Percentiles rank a stretch among this genome's conserved stretches.
Evolutionary conservation across 92 coral and sea anemone species (phyloP).

Genomic region (Actinostola sp.): DNA sequence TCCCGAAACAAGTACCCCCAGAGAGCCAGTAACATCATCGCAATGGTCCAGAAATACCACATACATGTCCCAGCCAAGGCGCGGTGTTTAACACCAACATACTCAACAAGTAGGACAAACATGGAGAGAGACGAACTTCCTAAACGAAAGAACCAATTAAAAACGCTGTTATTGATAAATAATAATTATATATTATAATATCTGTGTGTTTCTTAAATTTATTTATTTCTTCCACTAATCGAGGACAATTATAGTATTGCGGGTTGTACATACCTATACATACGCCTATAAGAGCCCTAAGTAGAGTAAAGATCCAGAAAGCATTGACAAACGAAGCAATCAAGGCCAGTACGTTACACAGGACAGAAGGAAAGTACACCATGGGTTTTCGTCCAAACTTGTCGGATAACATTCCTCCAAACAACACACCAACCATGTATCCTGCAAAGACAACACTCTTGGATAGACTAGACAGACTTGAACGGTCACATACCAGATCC

Average conservation of each 20-base stretch:
- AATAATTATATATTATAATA: too few species aligned
- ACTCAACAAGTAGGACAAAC: slow-evolving; percentile 42
- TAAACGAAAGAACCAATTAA: neutral
- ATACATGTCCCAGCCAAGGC: slow-evolving; percentile 32
- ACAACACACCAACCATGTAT: slow-evolving; percentile 42
- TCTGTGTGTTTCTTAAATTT: too few species aligned
- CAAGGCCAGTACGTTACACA: slow-evolving; percentile 30
- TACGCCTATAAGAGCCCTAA: slow-evolving; percentile 24
- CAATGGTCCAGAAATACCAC: slow-evolving; percentile 32
- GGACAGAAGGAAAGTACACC: slow-evolving; percentile 31
- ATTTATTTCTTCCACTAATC: too few species aligned
- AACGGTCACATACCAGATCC: slow-evolving; percentile 65
- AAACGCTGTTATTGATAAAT: neutral
- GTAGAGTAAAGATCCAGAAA: slow-evolving; percentile 29
- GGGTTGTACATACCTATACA: slow-evolving; percentile 31
- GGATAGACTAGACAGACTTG: slow-evolving; percentile 48
- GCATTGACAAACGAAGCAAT: slow-evolving; percentile 30
- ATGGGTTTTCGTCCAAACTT: slow-evolving; percentile 56
- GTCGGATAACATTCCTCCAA: slow-evolving; percentile 55
- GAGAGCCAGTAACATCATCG: slow-evolving; percentile 37
- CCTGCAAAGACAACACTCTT: slow-evolving; percentile 61
- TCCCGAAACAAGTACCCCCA: slow-evolving; percentile 45
- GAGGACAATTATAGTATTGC: too few species aligned
- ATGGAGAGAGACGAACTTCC: slow-evolving; percentile 27
- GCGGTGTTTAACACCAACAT: slow-evolving; percentile 48